Evolutionary conservation across 2,797 vertebrate genomes (phyloP), one percentile per base, ranked within the genome.

Genomic region (Neosilurus hyrtlii): DNA sequence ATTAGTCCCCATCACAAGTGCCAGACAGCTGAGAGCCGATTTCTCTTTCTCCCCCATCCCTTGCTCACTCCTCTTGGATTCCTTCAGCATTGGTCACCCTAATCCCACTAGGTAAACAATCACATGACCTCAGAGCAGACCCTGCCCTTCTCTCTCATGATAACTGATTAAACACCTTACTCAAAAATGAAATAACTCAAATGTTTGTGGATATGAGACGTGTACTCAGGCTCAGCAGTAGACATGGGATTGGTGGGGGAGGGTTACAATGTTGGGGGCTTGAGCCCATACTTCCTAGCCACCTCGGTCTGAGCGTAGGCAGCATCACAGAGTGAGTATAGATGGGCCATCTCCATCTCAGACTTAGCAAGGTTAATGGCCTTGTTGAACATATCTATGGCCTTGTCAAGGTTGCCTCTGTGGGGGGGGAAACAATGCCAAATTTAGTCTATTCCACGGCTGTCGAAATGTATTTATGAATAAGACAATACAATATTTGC

Each of bases 301-400:
- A 99, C 98, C 93, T 99, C 98, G 15, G 98, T 99, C 93, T 99
- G 98, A 87, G 98, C 98, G 66, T 99, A 97, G 51, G 98, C 98
- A 85, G 97, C 98, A 79, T 99, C 98, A 79, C 98, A 99, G 89
- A 99, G 94, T 0, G 98, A 99, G 92, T 99, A 99, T 84, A 99
- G 94, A 89, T 99, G 98, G 75, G 97, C 97, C 98, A 99, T 99
- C 90, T 99, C 98, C 98, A 99, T 99, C 93, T 99, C 98, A 0
- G 98, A 99, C 91, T 99, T 99, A 89, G 98, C 98, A 87, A 99
- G 91, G 90, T 99, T 99, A 88, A 99, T 99, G 87, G 98, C 98
- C 95, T 98, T 99, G 95, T 98, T 99, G 94, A 99, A 99, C 98
- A 99, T 99, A 78, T 99, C 97, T 90, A 99, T 99, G 63, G 98